Evolutionary conservation across 2,888 invertebrate species (phyloP).

Genomic region (Sminthurinus aureus): DNA sequence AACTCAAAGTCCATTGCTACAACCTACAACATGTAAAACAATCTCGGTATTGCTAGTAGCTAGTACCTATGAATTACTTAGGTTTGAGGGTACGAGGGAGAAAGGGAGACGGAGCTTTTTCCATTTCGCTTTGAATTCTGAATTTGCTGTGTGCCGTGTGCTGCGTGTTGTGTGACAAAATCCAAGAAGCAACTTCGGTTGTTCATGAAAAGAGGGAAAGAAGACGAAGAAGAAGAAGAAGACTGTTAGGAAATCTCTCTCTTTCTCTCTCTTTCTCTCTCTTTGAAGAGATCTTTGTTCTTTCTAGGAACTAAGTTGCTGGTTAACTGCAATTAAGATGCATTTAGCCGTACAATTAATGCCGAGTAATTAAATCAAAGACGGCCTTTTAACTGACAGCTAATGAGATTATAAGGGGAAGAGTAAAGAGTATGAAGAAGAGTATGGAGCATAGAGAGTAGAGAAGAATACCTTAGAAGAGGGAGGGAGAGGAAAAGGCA

Average conservation of each 20-base stretch:
- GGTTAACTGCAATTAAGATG: constrained; percentile 59
- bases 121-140: too few species aligned
- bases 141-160: too few species aligned
- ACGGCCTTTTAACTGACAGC: constrained; percentile 51
- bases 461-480: neutral
- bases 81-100: neutral
- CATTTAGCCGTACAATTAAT: constrained; percentile 60
- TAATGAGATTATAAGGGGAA: constrained; percentile 44
- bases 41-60: too few species aligned
- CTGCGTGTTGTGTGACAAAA: too few species aligned
- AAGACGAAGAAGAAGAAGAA: too few species aligned
- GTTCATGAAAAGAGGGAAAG: too few species aligned
- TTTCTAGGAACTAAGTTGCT: constrained; percentile 47
- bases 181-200: too few species aligned
- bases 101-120: neutral
- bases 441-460: neutral
- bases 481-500: too few species aligned
- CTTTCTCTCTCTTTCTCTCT: neutral
- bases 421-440: neutral
- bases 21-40: too few species aligned
- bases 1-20: too few species aligned
- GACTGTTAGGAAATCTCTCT: too few species aligned
- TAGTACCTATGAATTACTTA: neutral
- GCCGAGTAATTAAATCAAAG: constrained; percentile 58
- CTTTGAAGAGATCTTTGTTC: constrained; percentile 49